Conservation (phyloP, 2,888 invertebrate genomes). For the Melinaea marsaeus region DNA sequence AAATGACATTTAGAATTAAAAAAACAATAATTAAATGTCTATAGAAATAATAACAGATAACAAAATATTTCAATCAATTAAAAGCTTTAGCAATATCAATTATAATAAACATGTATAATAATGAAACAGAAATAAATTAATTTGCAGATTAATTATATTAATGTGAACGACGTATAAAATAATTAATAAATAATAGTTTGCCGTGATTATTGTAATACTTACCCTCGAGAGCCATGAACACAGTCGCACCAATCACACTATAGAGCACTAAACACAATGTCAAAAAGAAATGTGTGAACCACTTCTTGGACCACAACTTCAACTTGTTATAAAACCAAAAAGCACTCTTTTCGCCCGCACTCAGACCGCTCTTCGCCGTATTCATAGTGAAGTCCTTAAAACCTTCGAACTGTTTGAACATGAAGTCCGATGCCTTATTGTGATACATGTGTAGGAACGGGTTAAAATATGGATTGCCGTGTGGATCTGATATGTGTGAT, state of each 20-base stretch:
- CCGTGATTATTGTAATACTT: slow-evolving; percentile 38
- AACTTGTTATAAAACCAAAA: slow-evolving; percentile 89
- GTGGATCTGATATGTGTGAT: slow-evolving; percentile 59
- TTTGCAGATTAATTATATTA: no score
- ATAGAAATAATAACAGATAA: no score
- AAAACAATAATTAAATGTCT: no score
- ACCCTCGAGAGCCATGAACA: slow-evolving; percentile 90
- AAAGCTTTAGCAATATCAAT: no score
- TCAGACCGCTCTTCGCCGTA: slow-evolving; percentile 86
- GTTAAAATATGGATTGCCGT: slow-evolving; percentile 57
- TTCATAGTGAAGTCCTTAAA: slow-evolving; percentile 86
- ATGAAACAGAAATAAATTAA: no score
- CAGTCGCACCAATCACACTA: slow-evolving; percentile 87
- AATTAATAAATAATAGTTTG: no score
- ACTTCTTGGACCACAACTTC: slow-evolving; percentile 85
- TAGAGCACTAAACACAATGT: slow-evolving; percentile 86
- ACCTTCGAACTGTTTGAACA: slow-evolving; percentile 88
- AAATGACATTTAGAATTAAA: no score
- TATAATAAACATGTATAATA: no score
- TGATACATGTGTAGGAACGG: slow-evolving; percentile 75
- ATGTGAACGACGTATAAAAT: no score
- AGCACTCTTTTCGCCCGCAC: slow-evolving; percentile 89
- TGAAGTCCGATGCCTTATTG: slow-evolving; percentile 85
- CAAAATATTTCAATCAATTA: no score
- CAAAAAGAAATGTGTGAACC: slow-evolving; percentile 94